These are phyloP conservation scores for Sycophila sp. DNA, from an alignment of 1,140 invertebrate genomes.

Conservation along the genomic window DNA sequence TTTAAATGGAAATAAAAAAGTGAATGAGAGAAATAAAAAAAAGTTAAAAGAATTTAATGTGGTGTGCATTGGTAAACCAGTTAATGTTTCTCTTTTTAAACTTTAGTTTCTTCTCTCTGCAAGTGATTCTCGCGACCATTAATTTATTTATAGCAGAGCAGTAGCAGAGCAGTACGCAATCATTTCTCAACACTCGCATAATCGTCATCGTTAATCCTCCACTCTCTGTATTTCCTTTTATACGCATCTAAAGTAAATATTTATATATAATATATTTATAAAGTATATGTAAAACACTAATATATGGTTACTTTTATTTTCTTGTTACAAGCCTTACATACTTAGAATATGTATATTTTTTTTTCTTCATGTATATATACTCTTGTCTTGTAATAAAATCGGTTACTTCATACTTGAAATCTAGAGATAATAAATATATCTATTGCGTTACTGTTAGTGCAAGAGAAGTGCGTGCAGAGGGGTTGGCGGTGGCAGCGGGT, in stretches of 20 bases:
- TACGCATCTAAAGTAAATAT: conserved; percentile 62
- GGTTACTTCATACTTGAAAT: conserved; percentile 58
- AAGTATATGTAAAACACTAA: conserved; percentile 68
- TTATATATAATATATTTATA: conserved; percentile 55
- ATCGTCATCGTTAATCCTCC: conserved; percentile 17
- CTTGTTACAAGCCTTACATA: conserved; percentile 67
- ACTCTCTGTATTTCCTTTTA: conserved; percentile 39
- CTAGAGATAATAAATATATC: conserved; percentile 66
- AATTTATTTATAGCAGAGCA: conserved; percentile 19
- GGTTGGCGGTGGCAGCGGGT: conserved; percentile 57
- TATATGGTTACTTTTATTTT: conserved; percentile 66
- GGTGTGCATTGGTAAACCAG: no score
- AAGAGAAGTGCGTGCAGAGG: conserved; percentile 65
- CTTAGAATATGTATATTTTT: conserved; percentile 67
- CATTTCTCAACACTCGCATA: conserved; percentile 18
- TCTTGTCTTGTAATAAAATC: conserved; percentile 63
- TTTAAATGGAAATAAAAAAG: neutral
- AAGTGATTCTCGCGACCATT: conserved; percentile 13
- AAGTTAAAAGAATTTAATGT: neutral
- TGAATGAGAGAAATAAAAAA: neutral
- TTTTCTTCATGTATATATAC: conserved; percentile 58
- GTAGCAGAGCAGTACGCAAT: conserved; percentile 26
- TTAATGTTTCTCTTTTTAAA: no score
- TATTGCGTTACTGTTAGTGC: conserved; percentile 64
- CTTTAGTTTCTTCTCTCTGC: no score